phyloP scores from a whole-genome alignment of 2,888 invertebrate species.

The Zele albiditarsus region DNA sequence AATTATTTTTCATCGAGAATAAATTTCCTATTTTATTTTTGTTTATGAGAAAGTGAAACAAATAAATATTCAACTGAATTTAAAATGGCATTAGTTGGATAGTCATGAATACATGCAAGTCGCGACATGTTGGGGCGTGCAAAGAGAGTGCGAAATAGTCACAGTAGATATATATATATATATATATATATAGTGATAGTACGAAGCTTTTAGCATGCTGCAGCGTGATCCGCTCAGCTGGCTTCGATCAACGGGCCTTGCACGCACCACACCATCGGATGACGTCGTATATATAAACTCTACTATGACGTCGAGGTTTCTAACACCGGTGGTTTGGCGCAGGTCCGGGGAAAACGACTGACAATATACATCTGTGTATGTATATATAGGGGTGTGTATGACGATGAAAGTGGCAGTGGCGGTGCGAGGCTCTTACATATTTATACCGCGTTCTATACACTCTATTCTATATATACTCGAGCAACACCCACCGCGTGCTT shows the following conservation, averaged over 20 bases:
- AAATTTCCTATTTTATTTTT: no score
- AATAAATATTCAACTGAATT: neutral
- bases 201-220: constrained; percentile 36
- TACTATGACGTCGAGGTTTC: constrained; percentile 28
- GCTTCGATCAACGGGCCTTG: constrained; percentile 65
- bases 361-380: constrained; percentile 22
- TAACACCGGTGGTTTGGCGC: constrained; percentile 47
- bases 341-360: constrained; percentile 46
- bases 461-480: constrained; percentile 55
- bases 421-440: constrained; percentile 68
- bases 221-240: constrained; percentile 64
- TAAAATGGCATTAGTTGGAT: constrained; percentile 32
- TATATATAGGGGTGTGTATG: constrained; percentile 9
- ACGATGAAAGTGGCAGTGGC: neutral
- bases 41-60: neutral
- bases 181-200: constrained; percentile 3
- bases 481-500: constrained; percentile 44
- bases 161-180: neutral
- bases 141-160: constrained; percentile 41
- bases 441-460: constrained; percentile 69
- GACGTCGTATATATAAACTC: constrained; percentile 44
- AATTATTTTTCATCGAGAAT: neutral
- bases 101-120: constrained; percentile 66
- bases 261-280: constrained; percentile 42
- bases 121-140: constrained; percentile 56